Evolutionary conservation across 2,888 invertebrate species (phyloP).

Genomic region (Trachelus tabidus): DNA sequence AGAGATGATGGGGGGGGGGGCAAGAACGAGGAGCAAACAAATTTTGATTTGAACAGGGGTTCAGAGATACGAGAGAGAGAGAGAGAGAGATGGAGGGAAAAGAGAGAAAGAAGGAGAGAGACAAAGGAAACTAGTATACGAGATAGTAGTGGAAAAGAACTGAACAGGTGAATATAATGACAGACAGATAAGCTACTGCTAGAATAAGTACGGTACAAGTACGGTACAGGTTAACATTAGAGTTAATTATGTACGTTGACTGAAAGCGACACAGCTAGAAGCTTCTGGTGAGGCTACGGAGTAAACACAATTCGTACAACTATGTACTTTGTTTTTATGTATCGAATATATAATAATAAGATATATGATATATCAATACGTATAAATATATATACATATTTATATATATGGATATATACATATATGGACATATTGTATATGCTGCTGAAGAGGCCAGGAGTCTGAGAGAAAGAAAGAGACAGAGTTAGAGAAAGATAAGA

Average conservation of each 20-base stretch:
- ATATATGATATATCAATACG: neutral
- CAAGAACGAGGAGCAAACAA: neutral
- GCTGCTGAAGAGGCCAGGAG: neutral
- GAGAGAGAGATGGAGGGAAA: neutral
- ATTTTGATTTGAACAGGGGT: neutral
- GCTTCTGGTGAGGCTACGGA: conserved; percentile 53
- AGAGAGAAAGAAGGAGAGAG: neutral
- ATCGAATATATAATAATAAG: neutral
- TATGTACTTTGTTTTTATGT: conserved; percentile 24
- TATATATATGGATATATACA: conserved; percentile 13
- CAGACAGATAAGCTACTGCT: conserved; percentile 29
- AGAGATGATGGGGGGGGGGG: neutral
- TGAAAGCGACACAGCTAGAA: conserved; percentile 63
- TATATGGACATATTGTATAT: neutral
- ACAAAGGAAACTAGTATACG: conserved; percentile 41
- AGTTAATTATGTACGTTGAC: conserved; percentile 50
- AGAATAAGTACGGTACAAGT: conserved; percentile 29
- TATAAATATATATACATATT: conserved; percentile 17
- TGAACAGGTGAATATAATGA: conserved; percentile 23
- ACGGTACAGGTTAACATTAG: conserved; percentile 42
- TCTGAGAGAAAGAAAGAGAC: neutral
- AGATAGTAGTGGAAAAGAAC: conserved; percentile 23
- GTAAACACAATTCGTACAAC: conserved; percentile 22
- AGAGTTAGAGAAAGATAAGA: neutral
- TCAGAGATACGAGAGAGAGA: neutral